Evolutionary conservation across 2,113 vertebrate genomes (phyloP).

Genomic region (Xenopus tropicalis): DNA sequence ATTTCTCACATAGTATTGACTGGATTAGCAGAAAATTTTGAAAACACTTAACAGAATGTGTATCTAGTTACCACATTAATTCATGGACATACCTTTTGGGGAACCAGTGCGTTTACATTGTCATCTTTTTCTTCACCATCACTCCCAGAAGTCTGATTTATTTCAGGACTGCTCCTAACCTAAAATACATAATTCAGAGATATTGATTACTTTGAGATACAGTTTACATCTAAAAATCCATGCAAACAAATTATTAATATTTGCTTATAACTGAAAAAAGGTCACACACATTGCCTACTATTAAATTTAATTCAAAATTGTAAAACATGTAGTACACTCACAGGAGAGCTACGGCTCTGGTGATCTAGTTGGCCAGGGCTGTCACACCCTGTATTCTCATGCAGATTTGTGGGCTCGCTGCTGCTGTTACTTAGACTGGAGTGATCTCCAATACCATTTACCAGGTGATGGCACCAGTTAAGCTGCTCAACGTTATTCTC

Average conservation of each 20-base stretch:
- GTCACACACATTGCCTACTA: no score
- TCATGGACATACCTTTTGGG: conserved; percentile 56
- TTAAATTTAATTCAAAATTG: no score
- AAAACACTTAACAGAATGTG: no score
- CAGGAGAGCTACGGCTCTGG: conserved; percentile 59
- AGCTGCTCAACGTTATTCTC: conserved; percentile 70
- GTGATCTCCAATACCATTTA: conserved; percentile 75
- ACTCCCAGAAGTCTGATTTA: conserved; percentile 45
- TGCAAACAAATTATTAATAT: no score
- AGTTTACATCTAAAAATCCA: no score
- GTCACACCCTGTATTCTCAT: conserved; percentile 59
- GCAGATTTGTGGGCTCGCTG: conserved; percentile 72
- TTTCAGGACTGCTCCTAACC: conserved; percentile 68
- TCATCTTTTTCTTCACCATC: conserved; percentile 61
- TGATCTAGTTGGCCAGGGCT: conserved; percentile 59
- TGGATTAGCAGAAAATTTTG: no score
- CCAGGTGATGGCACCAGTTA: conserved; percentile 78
- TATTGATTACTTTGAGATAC: no score
- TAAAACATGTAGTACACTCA: conserved; percentile 51
- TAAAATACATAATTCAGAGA: conserved; percentile 20
- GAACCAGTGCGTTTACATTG: conserved; percentile 40
- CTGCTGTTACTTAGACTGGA: conserved; percentile 75
- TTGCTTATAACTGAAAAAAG: no score
- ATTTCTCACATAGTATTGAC: no score
- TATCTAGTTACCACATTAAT: no score